Conservation (phyloP, 2,888 invertebrate genomes). For the Limnephilus lunatus region DNA sequence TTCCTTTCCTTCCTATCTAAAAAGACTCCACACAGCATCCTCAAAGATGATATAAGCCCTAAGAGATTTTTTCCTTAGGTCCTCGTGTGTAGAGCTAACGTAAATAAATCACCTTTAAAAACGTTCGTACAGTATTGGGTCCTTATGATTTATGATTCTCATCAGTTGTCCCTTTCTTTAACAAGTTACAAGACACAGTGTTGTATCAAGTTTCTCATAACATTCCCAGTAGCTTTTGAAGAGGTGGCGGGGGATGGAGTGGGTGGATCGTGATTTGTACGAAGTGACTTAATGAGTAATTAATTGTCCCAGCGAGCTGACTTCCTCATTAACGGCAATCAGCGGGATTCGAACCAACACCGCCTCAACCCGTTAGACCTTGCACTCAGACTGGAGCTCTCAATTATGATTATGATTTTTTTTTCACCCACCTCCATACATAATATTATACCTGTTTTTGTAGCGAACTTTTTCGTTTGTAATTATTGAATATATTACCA, state of each 20-base stretch:
- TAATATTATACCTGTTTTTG: not conserved
- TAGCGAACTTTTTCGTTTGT: too few relatives aligned
- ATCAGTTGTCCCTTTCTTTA: not conserved
- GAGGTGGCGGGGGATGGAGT: not conserved
- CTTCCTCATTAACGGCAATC: constrained; percentile 61
- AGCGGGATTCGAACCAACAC: constrained; percentile 42
- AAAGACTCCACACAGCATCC: too few relatives aligned
- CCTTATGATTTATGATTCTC: not conserved
- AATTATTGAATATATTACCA: not conserved
- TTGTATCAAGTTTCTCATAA: not conserved
- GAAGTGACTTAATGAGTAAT: constrained; percentile 36
- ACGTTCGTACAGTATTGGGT: too few relatives aligned
- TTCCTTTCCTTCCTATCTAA: too few relatives aligned
- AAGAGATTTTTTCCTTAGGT: too few relatives aligned
- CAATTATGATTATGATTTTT: constrained; percentile 9
- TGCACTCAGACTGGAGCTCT: constrained; percentile 34
- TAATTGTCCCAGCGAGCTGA: constrained; percentile 51
- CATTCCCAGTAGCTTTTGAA: not conserved
- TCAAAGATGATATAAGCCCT: too few relatives aligned
- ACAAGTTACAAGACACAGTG: not conserved
- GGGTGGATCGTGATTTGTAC: constrained; percentile 43
- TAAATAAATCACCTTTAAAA: too few relatives aligned
- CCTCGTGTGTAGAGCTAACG: too few relatives aligned
- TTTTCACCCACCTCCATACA: not conserved
- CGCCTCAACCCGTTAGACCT: constrained; percentile 7